Base-by-base conservation (phyloP, 2,797 vertebrate genomes). In the Amblyraja radiata region DNA sequence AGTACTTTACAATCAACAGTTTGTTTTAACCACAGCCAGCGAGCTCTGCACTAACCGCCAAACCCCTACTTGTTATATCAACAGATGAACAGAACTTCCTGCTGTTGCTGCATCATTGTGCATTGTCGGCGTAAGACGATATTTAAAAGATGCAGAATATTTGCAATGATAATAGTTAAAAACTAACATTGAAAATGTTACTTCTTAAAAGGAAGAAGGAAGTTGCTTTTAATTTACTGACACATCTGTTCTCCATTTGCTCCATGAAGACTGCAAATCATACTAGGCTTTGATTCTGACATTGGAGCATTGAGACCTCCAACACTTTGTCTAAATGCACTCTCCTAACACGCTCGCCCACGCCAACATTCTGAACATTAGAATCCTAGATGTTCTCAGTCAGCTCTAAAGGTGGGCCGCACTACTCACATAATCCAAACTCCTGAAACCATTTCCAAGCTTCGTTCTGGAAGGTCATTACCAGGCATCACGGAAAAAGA, bases 11-110 rank as follows among this genome's bases (percentile, higher is more conserved):
- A 23, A 25, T 25, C 36, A 36, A 32, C 83, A 36, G 61, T 88
- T 88, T 32, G n/a, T 36, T 88, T 88, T 68, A 88, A 88, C n/a
- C 84, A 68, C 84, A 88, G 84, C 28, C 14, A 65, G n/a, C 13
- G 14, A 68, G 61, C n/a, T 88, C 61, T 36, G 2, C 32, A 7
- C 25, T 36, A 68, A 68, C n/a, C 84, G 18, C n/a, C 61, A 88
- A 68, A 18, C 65, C 16, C 61, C n/a, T 36, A 1, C 14, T 14
- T 63, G 25, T 32, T 86, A 14, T 16, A 1, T 88, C 28, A n/a
- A 16, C 65, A 28, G 14, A 11, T n/a, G 11, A 86, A 61, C 25
- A 25, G n/a, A 86, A 16, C 36, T 23, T 81, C 39, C 79, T 81
- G 23, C 28, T 28, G 10, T 0, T 83, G 46, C 1, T 23, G 28